Percentiles rank a stretch among this genome's conserved stretches.
Evolutionary conservation across 2,113 vertebrate species (phyloP).

Genomic region (Spermophilus dauricus): DNA sequence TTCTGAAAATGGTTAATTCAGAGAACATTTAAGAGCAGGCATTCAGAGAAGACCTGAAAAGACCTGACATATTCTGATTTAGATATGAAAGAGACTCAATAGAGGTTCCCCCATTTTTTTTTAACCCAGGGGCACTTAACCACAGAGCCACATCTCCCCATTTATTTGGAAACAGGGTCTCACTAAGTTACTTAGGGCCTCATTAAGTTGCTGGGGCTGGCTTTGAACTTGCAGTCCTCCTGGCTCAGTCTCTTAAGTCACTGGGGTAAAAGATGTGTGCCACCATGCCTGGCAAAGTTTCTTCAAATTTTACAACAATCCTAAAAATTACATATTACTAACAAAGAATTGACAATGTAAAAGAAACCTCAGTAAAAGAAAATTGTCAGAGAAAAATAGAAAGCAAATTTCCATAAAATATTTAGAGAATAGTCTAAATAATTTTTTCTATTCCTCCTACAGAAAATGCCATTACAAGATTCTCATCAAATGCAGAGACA

Average conservation of each 20-base stretch:
- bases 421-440: not conserved
- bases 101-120: not conserved
- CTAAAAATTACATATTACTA: not conserved
- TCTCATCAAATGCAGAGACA: not conserved
- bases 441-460: not conserved
- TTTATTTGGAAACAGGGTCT: not conserved
- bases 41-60: conserved; percentile 11
- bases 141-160: not conserved
- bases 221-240: not conserved
- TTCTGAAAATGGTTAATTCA: not conserved
- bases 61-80: not conserved
- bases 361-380: not conserved
- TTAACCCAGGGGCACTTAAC: not conserved
- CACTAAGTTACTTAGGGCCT: not conserved
- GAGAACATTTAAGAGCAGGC: conserved; percentile 25
- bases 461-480: not conserved
- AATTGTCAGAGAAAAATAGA: not conserved
- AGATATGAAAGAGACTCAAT: not conserved
- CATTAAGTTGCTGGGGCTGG: too few species aligned
- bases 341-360: not conserved
- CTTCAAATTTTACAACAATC: not conserved
- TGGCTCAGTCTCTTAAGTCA: not conserved
- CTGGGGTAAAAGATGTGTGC: not conserved
- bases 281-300: too few species aligned
- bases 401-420: not conserved